phyloP scores from a whole-genome alignment of 2,113 vertebrate species.

The Halcyon malimbica region DNA sequence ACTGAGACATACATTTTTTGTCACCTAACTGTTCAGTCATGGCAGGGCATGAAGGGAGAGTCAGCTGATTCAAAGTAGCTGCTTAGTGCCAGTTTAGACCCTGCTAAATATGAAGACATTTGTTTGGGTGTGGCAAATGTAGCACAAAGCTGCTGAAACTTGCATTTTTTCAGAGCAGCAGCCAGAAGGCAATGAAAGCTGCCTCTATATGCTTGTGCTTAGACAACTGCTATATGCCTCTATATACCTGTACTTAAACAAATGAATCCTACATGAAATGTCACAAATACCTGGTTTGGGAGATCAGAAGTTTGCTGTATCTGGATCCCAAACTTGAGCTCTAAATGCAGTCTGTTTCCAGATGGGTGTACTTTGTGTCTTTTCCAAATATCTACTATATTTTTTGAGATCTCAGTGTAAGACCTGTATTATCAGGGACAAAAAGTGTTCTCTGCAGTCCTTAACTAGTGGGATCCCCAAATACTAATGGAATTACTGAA shows the following conservation, averaged over 20 bases:
- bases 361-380: not conserved
- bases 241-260: not conserved
- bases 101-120: not conserved
- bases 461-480: not conserved
- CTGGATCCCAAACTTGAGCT: not conserved
- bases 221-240: not conserved
- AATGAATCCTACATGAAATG: not conserved
- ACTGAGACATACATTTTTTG: not conserved
- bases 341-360: not conserved
- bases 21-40: not conserved
- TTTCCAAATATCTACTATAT: not conserved
- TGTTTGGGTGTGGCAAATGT: slow-evolving; percentile 1
- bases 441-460: not conserved
- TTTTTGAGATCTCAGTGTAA: not conserved
- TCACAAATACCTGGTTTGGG: not conserved
- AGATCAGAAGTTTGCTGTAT: not conserved
- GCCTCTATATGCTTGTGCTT: not conserved
- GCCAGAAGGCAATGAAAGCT: not conserved
- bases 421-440: not conserved
- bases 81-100: not conserved
- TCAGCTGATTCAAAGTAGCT: not conserved
- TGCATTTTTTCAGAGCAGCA: not conserved
- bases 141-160: not conserved
- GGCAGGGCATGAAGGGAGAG: not conserved
- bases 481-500: not conserved